Evolutionary conservation across 2,888 invertebrate genomes (phyloP).

Genomic region (Odontomyia ornata): DNA sequence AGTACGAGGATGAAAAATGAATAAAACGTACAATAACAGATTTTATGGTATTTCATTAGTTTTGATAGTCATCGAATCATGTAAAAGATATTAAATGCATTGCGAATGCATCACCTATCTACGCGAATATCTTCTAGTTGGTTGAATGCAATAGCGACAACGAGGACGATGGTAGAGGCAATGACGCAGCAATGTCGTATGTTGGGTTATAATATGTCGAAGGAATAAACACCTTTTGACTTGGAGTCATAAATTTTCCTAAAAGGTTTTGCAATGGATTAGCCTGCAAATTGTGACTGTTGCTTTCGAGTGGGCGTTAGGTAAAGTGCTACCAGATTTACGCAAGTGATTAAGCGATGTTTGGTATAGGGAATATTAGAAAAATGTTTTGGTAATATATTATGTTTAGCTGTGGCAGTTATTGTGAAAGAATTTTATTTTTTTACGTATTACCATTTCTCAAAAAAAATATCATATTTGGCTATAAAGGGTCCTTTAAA

Average conservation of each 20-base stretch:
- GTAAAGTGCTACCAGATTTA: too few relatives aligned
- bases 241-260: not conserved
- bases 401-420: too few relatives aligned
- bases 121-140: not conserved
- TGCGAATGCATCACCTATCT: not conserved
- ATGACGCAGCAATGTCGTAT: not conserved
- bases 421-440: not conserved
- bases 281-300: not conserved
- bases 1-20: not conserved
- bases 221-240: not conserved
- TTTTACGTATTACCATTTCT: not conserved
- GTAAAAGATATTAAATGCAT: slow-evolving; percentile 8
- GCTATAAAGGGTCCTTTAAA: not conserved
- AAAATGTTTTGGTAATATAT: too few relatives aligned
- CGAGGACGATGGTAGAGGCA: not conserved
- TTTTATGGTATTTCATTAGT: slow-evolving; percentile 6
- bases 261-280: not conserved
- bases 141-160: not conserved
- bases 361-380: too few relatives aligned
- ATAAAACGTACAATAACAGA: not conserved
- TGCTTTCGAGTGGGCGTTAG: too few relatives aligned
- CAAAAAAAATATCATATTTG: too few relatives aligned
- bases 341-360: too few relatives aligned
- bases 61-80: slow-evolving; percentile 9
- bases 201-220: too few relatives aligned